Evolutionary conservation across 2,113 vertebrate genomes (phyloP).

Genomic region (Microtus richardsoni): DNA sequence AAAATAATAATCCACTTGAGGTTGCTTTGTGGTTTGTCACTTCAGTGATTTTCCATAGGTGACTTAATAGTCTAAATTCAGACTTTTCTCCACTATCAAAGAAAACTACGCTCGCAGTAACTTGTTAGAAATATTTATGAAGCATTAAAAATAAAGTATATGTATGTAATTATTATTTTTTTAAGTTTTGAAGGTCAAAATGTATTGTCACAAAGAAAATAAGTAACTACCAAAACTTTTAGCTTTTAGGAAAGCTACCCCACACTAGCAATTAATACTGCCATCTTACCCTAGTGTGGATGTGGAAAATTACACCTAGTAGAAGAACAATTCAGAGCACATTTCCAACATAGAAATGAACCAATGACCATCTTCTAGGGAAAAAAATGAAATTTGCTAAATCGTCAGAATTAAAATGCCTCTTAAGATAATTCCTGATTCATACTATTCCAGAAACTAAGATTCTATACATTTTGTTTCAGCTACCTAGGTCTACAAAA

Average conservation of each 20-base stretch:
- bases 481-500: neutral
- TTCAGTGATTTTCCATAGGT: conserved; percentile 8
- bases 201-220: neutral
- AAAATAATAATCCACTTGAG: neutral
- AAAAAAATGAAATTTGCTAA: neutral
- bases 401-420: neutral
- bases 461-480: conserved; percentile 17
- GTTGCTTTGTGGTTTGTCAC: neutral
- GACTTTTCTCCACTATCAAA: neutral
- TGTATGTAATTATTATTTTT: neutral
- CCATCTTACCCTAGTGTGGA: neutral
- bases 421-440: conserved; percentile 11
- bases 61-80: conserved; percentile 3
- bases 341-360: neutral
- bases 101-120: neutral
- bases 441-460: neutral
- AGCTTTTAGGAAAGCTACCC: neutral
- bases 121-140: neutral
- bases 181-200: neutral
- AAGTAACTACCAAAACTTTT: neutral
- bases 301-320: neutral
- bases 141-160: neutral
- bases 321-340: neutral
- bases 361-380: neutral
- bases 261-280: neutral